phyloP scores from a whole-genome alignment of 2,888 invertebrate species.

The Lamellibrachia columna region DNA sequence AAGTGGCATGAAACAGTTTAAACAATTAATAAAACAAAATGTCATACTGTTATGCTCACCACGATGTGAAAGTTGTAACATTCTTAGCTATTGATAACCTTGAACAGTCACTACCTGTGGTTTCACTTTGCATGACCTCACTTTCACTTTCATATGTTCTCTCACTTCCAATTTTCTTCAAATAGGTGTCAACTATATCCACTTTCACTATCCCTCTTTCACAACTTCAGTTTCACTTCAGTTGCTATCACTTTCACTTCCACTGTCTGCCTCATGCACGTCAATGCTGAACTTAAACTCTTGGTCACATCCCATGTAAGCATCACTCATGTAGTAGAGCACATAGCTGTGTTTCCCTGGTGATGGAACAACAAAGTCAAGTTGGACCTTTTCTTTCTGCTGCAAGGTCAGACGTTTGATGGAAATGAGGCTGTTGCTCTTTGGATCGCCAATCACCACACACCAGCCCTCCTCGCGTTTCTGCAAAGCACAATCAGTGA shows the following conservation, averaged over 20 bases:
- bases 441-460: constrained; percentile 98
- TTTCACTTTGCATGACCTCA: neutral
- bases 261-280: constrained; percentile 50
- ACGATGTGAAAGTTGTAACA: neutral
- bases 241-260: constrained; percentile 27
- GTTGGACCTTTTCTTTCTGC: too few relatives aligned
- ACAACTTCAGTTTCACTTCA: neutral
- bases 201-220: neutral
- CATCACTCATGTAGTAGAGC: too few relatives aligned
- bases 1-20: neutral
- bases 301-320: constrained; percentile 99
- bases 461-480: constrained; percentile 79
- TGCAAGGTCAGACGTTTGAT: constrained; percentile 97
- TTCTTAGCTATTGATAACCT: neutral
- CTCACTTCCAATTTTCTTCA: neutral
- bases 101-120: neutral
- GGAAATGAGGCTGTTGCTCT: constrained; percentile 90
- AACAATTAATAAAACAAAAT: too few relatives aligned
- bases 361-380: too few relatives aligned
- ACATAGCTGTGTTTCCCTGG: too few relatives aligned
- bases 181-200: neutral
- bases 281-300: constrained; percentile 86
- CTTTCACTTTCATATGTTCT: neutral
- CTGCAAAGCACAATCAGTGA: constrained; percentile 50
- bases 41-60: neutral